These are phyloP conservation scores for Brachyptera risi DNA, from an alignment of 2,888 invertebrate species.

Conservation along the genomic window DNA sequence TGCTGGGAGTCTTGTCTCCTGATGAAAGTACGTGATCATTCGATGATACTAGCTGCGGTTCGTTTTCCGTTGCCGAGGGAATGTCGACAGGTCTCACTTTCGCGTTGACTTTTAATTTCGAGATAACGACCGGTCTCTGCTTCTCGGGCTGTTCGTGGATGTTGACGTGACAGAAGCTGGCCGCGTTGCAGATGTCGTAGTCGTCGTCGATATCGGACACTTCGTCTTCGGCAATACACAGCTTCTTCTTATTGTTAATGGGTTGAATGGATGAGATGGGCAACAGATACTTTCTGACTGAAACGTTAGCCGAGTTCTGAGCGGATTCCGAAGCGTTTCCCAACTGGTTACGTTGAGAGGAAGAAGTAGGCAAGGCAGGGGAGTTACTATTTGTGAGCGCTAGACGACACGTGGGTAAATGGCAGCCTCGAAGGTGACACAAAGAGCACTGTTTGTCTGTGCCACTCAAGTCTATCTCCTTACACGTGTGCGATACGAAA, in stretches of 20 bases:
- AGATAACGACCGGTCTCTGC: background rate
- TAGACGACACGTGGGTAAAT: constrained; percentile 42
- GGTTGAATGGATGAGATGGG: background rate
- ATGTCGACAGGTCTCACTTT: no score
- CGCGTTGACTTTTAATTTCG: no score
- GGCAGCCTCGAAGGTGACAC: constrained; percentile 44
- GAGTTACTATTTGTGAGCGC: constrained; percentile 22
- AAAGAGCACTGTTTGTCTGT: constrained; percentile 40
- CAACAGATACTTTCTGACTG: constrained; percentile 10
- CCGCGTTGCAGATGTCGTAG: constrained; percentile 31
- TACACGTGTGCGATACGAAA: constrained; percentile 70
- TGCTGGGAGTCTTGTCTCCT: no score
- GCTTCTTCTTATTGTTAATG: background rate
- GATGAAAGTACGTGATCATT: no score
- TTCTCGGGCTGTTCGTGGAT: constrained; percentile 34
- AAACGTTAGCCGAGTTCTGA: background rate
- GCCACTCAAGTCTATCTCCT: constrained; percentile 4
- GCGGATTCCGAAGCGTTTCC: background rate
- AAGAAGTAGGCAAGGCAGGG: background rate
- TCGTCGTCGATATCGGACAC: constrained; percentile 27
- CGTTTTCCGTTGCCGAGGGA: no score
- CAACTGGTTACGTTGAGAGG: background rate
- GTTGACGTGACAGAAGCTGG: constrained; percentile 30
- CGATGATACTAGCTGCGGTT: no score
- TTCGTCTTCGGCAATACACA: constrained; percentile 11